Percentiles rank a stretch among this genome's conserved stretches.
Conservation (phyloP, 2,888 invertebrate genomes). For the Ormyrus thymus region DNA sequence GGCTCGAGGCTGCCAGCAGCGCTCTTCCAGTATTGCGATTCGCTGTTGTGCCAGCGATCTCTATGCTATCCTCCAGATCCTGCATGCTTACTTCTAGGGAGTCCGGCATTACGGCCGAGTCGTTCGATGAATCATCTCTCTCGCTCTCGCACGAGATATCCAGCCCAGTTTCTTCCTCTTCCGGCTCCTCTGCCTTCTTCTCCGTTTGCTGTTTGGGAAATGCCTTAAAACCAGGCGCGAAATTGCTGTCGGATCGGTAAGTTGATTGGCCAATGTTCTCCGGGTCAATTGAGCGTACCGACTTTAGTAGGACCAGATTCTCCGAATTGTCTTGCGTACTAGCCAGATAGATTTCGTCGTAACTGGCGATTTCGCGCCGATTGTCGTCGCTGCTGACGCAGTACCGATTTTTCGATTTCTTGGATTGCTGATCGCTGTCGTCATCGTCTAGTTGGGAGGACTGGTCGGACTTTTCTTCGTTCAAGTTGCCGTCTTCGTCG, state of each 20-base stretch:
- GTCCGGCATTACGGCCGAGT: slow-evolving; percentile 68
- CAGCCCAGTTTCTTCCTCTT: not conserved
- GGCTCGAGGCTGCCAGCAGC: slow-evolving; percentile 35
- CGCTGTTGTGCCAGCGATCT: slow-evolving; percentile 42
- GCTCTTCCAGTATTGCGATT: slow-evolving; percentile 38
- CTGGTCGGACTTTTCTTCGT: slow-evolving; percentile 36
- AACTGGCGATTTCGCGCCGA: slow-evolving; percentile 53
- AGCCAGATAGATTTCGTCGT: slow-evolving; percentile 70
- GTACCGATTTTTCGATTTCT: slow-evolving; percentile 14
- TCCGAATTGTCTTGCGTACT: slow-evolving; percentile 68
- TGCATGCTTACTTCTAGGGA: slow-evolving; percentile 65
- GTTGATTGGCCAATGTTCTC: slow-evolving; percentile 56
- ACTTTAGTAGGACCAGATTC: slow-evolving; percentile 68
- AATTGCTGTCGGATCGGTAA: not conserved
- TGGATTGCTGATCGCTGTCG: not conserved
- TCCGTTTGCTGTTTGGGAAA: not conserved
- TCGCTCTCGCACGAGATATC: not conserved
- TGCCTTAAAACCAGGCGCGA: not conserved
- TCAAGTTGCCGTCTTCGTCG: slow-evolving; percentile 62
- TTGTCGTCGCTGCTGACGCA: not conserved
- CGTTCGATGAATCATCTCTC: slow-evolving; percentile 55
- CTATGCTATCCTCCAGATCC: slow-evolving; percentile 55
- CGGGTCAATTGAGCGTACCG: slow-evolving; percentile 68
- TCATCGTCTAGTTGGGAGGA: slow-evolving; percentile 5
- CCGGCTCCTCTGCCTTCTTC: slow-evolving; percentile 17